Evolutionary conservation across 2,113 vertebrate genomes (phyloP).

Genomic region (Accipiter cooperii): DNA sequence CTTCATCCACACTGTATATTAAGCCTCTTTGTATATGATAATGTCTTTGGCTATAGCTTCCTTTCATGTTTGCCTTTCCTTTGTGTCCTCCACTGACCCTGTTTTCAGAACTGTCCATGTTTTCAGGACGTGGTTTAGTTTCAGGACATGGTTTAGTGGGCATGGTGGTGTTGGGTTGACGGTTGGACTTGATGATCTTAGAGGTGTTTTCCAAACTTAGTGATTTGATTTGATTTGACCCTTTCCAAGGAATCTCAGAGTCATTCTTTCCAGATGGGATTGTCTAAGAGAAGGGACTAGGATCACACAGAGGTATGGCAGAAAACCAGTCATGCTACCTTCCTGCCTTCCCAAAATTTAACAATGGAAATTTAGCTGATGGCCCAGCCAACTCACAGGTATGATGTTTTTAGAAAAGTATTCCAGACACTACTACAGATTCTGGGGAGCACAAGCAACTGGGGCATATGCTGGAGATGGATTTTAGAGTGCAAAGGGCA

Average conservation of each 20-base stretch:
- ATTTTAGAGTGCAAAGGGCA: not conserved
- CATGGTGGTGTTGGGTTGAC: too few species aligned
- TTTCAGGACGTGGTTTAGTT: too few species aligned
- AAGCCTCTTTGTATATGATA: not conserved
- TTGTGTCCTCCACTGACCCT: not conserved
- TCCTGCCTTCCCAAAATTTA: not conserved
- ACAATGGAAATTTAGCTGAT: not conserved
- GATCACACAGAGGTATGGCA: not conserved
- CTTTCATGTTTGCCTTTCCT: not conserved
- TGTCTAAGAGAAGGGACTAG: not conserved
- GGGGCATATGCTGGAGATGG: not conserved
- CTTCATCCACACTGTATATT: not conserved
- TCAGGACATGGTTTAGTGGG: too few species aligned
- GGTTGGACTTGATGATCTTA: too few species aligned
- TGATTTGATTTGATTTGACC: too few species aligned
- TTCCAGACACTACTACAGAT: not conserved
- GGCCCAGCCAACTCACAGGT: not conserved
- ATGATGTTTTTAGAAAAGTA: not conserved
- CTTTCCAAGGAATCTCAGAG: not conserved
- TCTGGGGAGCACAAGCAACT: rapidly evolving
- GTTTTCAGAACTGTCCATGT: too few species aligned
- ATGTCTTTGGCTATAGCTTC: not conserved
- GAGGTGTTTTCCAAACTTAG: too few species aligned
- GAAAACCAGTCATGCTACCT: not conserved
- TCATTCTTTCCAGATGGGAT: not conserved